Base-by-base conservation (phyloP, 2,113 vertebrate genomes). In the Ageneiosus marmoratus region DNA sequence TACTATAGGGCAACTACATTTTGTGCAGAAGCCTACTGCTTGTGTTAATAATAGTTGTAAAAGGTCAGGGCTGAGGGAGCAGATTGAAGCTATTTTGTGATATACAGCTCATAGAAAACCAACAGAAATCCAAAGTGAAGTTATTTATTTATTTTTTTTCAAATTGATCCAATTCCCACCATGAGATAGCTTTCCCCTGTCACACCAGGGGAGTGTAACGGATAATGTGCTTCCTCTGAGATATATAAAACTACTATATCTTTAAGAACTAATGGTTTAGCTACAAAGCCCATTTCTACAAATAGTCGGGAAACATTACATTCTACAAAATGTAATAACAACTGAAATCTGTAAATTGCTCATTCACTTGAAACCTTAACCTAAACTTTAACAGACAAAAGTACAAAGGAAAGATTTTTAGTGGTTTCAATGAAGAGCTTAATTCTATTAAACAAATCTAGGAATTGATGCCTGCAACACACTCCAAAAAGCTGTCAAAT, bases 41-140 rank as follows among this genome's bases (percentile, higher is more conserved):
- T 24, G 65, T 41, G 65, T 69, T 41, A 69, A 44, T 44, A 44
- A 69, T 44, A 41, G 37, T 22, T 69, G 20, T 69, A 69, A 69
- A 69, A 69, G 82, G 79, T 86, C 85, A 78, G n/a, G 65, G 73
- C 81, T 86, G 79, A 86, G 60, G 10, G 32, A 78, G 82, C 82
- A 84, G 12, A 77, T 78, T 13, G 24, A 70, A 72, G 56, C 34
- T 74, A 50, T 70, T 80, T 76, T 80, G 29, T 79, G 51, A 86
- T 74, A 63, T 53, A 53, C 51, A 32, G 41, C 79, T 80, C 51
- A 76, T 76, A 83, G 22, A 83, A 73, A 58, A 48, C 32, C 34
- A 60, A 73, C 18, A 58, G 48, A 48, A 74, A 60, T 37, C n/a
- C 50, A 24, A 41, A 29, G 34, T 74, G 48, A 48, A 27, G 51